Evolutionary conservation across 2,113 vertebrate genomes (phyloP), one percentile per base, ranked within the genome.

Genomic region (Helogale parvula): DNA sequence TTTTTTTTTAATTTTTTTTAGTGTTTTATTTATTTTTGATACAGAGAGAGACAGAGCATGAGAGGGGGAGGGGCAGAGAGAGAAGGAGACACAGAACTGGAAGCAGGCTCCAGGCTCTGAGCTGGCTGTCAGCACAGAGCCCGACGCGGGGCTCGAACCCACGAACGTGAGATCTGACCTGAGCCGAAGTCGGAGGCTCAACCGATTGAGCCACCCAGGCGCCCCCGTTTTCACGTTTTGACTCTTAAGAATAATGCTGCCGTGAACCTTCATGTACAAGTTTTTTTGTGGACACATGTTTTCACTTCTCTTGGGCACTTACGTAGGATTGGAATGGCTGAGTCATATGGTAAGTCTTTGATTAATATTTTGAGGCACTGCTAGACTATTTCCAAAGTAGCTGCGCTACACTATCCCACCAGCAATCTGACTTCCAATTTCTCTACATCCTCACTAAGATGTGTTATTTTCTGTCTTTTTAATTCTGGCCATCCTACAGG

Each of bases 231-330:
- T 45, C n/a, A 50, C 35, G 17, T 57, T 45, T 21, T 54, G 60
- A 35, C 25, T 71, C 12, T 60, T 71, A 38, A 0, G n/a, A 91
- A 35, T 90, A 87, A n/a, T 25, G 50, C 82, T 74, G 25, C 77
- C 50, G 0, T 77, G 74, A 74, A 29, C 5, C 35, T 96, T 74
- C 16, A 13, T 9, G 63, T 47, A 17, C 31, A 93, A 15, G 38
- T 45, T 54, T 85, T 72, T 85, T 27, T 72, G 23, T 66, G 63
- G 54, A 68, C 14, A 0, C 60, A 3, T 33, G 52, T 79, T 97
- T 91, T 96, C n/a, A 54, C 19, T 94, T 79, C 41, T 71, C 52
- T 72, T 92, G 41, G 68, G n/a, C 60, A 23, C 47, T 88, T 96
- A 54, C 33, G 7, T 11, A 45, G 25, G 38, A 69, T 35, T 81